These are phyloP conservation scores for Camelus bactrianus DNA, from an alignment of 2,113 vertebrate genomes.

Conservation along the genomic window DNA sequence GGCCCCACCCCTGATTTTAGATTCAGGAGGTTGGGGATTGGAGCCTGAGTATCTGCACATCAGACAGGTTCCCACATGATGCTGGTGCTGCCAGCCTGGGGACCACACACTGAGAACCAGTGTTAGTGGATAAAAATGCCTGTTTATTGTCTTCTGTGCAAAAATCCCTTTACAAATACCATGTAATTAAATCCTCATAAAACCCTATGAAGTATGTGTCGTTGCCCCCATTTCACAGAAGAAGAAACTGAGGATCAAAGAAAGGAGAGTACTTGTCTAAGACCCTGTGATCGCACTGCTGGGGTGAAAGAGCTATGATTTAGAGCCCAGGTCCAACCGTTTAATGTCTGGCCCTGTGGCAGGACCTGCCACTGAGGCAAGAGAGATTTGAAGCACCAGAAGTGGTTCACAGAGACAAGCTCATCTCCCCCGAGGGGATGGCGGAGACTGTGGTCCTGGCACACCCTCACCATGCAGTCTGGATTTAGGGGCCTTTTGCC, in stretches of 20 bases:
- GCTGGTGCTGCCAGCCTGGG: background rate
- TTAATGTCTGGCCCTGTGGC: background rate
- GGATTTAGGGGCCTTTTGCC: background rate
- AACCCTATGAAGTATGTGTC: background rate
- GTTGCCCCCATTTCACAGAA: background rate
- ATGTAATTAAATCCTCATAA: background rate
- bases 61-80: background rate
- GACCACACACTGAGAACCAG: background rate
- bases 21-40: background rate
- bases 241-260: background rate
- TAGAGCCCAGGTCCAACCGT: background rate
- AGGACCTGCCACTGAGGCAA: rapidly evolving
- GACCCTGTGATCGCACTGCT: rapidly evolving
- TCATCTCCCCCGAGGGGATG: background rate
- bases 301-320: background rate
- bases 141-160: background rate
- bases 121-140: background rate
- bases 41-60: background rate
- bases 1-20: background rate
- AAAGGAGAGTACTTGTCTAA: background rate
- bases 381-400: background rate
- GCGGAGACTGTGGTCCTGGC: background rate
- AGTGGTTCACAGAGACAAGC: background rate
- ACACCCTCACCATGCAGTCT: rapidly evolving
- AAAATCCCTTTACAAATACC: background rate